Evolutionary conservation across 1,140 invertebrate species (phyloP).

Genomic region (Chironomus striatipennis): DNA sequence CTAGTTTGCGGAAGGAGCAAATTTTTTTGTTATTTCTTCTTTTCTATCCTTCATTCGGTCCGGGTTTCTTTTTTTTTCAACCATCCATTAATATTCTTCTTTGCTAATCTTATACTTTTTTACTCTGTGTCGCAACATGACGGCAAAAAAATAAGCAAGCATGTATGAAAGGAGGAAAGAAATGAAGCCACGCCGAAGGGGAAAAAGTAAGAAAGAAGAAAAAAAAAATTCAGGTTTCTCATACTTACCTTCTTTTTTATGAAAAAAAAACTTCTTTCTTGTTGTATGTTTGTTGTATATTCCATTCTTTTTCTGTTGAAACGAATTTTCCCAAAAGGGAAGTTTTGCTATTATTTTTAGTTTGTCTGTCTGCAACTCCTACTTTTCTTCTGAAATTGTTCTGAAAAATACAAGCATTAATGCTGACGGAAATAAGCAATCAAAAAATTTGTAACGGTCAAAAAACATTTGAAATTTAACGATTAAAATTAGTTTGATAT

Average conservation of each 20-base stretch:
- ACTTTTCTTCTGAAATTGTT: too few relatives aligned
- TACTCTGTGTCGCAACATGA: background rate
- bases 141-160: background rate
- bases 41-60: too few relatives aligned
- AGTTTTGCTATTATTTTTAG: too few relatives aligned
- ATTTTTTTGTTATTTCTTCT: too few relatives aligned
- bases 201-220: background rate
- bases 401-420: too few relatives aligned
- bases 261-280: background rate
- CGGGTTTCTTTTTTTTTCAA: too few relatives aligned
- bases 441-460: too few relatives aligned
- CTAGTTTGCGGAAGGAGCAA: background rate
- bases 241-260: background rate
- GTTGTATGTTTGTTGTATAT: background rate
- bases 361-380: too few relatives aligned
- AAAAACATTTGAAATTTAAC: too few relatives aligned
- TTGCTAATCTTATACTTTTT: background rate
- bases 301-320: background rate
- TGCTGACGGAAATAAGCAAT: too few relatives aligned
- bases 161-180: background rate
- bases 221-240: constrained; percentile 11
- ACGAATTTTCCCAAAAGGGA: too few relatives aligned
- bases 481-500: too few relatives aligned
- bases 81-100: background rate
- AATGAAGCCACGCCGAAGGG: background rate